Conservation (phyloP, 2,888 invertebrate species). For the Ormyrus labotus region DNA sequence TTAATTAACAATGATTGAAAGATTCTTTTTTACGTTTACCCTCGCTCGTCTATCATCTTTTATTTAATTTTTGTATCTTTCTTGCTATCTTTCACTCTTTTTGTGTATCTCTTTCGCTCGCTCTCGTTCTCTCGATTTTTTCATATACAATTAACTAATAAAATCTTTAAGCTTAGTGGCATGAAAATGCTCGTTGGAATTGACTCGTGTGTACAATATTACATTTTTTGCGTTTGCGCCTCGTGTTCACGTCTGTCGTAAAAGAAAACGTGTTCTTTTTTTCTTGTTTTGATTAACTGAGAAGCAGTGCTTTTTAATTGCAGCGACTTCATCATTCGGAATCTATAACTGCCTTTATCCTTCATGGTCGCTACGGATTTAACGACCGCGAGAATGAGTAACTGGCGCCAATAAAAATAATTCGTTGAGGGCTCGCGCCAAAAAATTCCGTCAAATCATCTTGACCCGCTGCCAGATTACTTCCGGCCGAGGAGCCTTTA, state of each 20-base stretch:
- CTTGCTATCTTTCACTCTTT: slow-evolving; percentile 44
- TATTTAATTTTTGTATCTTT: slow-evolving; percentile 34
- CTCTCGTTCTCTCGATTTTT: slow-evolving; percentile 40
- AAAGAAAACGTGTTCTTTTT: no score
- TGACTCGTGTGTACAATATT: slow-evolving; percentile 74
- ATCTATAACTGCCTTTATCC: slow-evolving; percentile 36
- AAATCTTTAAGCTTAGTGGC: slow-evolving; percentile 74
- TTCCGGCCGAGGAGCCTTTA: slow-evolving; percentile 40
- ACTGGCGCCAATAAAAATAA: slow-evolving; percentile 55
- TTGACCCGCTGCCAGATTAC: slow-evolving; percentile 57
- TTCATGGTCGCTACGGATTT: slow-evolving; percentile 47
- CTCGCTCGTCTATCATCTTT: slow-evolving; percentile 41
- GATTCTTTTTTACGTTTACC: slow-evolving; percentile 57
- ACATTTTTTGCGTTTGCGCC: slow-evolving; percentile 59
- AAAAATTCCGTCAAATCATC: slow-evolving; percentile 54
- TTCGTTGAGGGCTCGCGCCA: slow-evolving; percentile 45
- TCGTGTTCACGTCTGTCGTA: slow-evolving; percentile 56
- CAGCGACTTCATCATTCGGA: slow-evolving; percentile 28
- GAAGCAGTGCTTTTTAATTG: slow-evolving; percentile 10
- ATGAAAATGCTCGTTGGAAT: slow-evolving; percentile 76
- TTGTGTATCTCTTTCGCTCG: slow-evolving; percentile 35
- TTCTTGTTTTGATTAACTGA: no score
- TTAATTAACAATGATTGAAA: slow-evolving; percentile 74
- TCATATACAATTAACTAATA: slow-evolving; percentile 66
- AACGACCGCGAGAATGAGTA: slow-evolving; percentile 47